Base-by-base conservation (phyloP, 2,888 invertebrate species). In the Nudaria mundana region DNA sequence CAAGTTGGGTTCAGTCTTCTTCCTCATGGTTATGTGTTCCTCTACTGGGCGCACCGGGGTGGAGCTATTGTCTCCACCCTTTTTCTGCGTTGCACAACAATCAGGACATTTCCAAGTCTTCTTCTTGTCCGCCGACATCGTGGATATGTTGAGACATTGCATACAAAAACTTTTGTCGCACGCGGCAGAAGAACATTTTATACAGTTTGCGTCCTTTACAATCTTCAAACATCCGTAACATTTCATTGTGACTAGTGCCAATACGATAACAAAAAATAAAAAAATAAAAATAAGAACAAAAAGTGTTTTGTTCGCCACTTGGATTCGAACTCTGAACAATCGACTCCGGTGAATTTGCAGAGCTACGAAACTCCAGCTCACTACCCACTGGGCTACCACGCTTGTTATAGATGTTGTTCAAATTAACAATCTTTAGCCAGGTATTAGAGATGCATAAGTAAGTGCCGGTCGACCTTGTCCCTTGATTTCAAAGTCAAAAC, bases 121-220 rank as follows among this genome's bases (percentile, higher is more conserved):
- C 8, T 20, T 20, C 8, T 20, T 20, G 7, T 20, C 20, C 7
- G 20, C 8, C 8, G 20, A 5, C 20, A 20, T 20, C 5, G 5
- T 20, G 2, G 20, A 7, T 20, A 5, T 2, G 8, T 20, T 20
- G 20, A 20, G 5, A 20, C 5, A 20, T 8, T 7, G 5, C 5
- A 8, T 2, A 20, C 20, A 20, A 8, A 20, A 20, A 20, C 8
- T 20, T 20, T 20, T 20, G 20, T 20, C 20, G 5, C 20, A 20
- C n/a, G n/a, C n/a, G n/a, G n/a, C n/a, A 4, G 20, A 7, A 5
- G 20, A 20, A 20, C 20, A 20, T 20, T 20, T 20, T 20, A 20
- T 20, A 62, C 56, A 28, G 8, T 22, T 26, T 31, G 35, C 14
- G 12, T 22, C 10, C n/a, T 22, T 20, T 20, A 8, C 5, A 20